Evolutionary conservation across 2,888 invertebrate genomes (phyloP), one percentile per base, ranked within the genome.

Genomic region (Megamerina dolium): DNA sequence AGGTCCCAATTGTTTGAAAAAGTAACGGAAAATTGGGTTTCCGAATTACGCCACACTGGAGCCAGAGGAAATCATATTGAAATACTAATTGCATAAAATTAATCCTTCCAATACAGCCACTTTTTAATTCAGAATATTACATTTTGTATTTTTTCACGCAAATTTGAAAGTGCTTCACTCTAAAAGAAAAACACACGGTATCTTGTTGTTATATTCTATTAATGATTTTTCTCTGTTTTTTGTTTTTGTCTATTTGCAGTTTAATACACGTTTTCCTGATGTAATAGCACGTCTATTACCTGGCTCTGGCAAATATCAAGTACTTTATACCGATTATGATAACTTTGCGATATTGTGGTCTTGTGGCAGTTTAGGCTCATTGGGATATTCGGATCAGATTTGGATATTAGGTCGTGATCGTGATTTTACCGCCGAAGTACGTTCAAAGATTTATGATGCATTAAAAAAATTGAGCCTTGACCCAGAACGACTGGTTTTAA

Each of bases 261-360:
- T 82, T 6, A 75, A 75, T 46, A 76, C 76, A 23, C 75, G 77
- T 10, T 74, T 85, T 61, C 85, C 86, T 14, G 78, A 79, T 59
- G 68, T 80, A 16, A 71, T 86, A 42, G 79, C 81, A 8, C 75
- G 82, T 27, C 72, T 83, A 57, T 66, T 85, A 56, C 85, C 85
- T 8, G 85, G 84, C 34, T 80, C 83, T 8, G 85, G 85, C 1
- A 77, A 77, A 50, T 86, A 86, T 72, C 78, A 79, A 68, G 74
- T 86, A 34, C 74, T 86, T 18, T 79, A 80, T 59, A 84, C 85
- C 0, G 85, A 86, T 68, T 86, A 85, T 66, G 75, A 77, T 1
- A 77, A 77, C 59, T 85, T 80, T 68, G 84, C 84, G 27, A 75
- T 86, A 48, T 60, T 86, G 36, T 86, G 84, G 81, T 83, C 84